A percentile compares a stretch with the other conserved stretches of the same genome.
Conservation (phyloP, 2,797 vertebrate genomes). For the Carcharodon carcharias region DNA sequence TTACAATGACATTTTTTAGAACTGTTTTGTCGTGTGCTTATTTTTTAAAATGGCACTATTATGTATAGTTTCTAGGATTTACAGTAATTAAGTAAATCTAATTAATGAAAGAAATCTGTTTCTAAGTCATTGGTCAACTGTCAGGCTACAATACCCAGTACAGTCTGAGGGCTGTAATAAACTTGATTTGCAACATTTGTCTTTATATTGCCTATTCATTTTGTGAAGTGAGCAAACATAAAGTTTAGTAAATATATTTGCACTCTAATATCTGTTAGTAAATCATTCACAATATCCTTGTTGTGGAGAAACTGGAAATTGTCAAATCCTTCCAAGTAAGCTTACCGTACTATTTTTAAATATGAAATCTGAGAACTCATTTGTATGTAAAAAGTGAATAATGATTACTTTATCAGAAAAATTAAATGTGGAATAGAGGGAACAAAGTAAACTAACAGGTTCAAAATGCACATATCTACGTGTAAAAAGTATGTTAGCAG, state of each 20-base stretch:
- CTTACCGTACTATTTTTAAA: not conserved
- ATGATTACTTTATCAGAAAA: not conserved
- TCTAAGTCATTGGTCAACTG: slow-evolving; percentile 22
- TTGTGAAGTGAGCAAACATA: not conserved
- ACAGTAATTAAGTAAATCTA: slow-evolving; percentile 32
- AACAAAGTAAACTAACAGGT: not conserved
- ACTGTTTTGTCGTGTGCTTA: slow-evolving; percentile 33
- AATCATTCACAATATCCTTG: not conserved
- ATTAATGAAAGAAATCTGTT: slow-evolving; percentile 19
- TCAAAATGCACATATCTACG: not conserved
- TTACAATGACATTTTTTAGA: slow-evolving; percentile 30
- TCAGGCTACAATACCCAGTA: slow-evolving; percentile 17
- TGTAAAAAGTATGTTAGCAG: not conserved
- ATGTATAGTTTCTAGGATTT: slow-evolving; percentile 25
- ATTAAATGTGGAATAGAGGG: not conserved
- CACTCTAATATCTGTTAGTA: not conserved
- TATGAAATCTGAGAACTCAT: not conserved
- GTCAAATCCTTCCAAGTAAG: not conserved
- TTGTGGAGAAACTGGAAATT: not conserved
- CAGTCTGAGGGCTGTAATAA: slow-evolving; percentile 34
- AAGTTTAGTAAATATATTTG: not conserved
- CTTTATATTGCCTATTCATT: not conserved
- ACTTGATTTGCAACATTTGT: slow-evolving; percentile 34
- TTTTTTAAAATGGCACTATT: slow-evolving; percentile 35
- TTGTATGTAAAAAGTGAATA: not conserved